These are phyloP conservation scores for Mesoclemmys tuberculata DNA, from an alignment of 2,113 vertebrate genomes.

Conservation along the genomic window DNA sequence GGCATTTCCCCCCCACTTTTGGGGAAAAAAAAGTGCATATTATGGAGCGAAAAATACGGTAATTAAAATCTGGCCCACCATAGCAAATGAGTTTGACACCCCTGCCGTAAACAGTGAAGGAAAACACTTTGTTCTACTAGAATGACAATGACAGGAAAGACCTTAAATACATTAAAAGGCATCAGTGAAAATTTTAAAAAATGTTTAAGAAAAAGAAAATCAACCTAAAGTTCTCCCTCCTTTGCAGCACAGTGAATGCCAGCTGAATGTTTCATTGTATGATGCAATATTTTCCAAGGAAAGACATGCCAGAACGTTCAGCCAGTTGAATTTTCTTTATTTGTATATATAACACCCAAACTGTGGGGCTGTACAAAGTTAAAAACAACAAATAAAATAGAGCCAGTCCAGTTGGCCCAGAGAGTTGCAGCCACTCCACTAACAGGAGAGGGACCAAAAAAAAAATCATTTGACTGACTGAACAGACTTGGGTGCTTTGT, in stretches of 20 bases:
- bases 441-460: background rate
- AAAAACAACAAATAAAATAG: conserved; percentile 22
- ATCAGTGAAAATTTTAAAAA: background rate
- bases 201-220: background rate
- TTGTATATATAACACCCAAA: background rate
- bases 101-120: background rate
- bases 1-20: too few species aligned
- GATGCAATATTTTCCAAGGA: conserved; percentile 18
- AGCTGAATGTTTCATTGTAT: background rate
- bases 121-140: background rate
- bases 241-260: background rate
- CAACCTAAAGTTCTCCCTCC: background rate
- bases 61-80: too few species aligned
- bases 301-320: background rate
- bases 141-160: background rate
- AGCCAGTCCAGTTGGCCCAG: background rate
- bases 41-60: too few species aligned
- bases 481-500: background rate
- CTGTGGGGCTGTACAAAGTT: background rate
- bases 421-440: conserved; percentile 22
- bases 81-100: too few species aligned
- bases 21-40: too few species aligned
- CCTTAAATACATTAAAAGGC: background rate
- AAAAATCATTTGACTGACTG: background rate
- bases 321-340: background rate